A percentile compares a stretch with the other conserved stretches of the same genome.
Evolutionary conservation across 2,113 vertebrate species (phyloP).

Genomic region (Nematolebias whitei): DNA sequence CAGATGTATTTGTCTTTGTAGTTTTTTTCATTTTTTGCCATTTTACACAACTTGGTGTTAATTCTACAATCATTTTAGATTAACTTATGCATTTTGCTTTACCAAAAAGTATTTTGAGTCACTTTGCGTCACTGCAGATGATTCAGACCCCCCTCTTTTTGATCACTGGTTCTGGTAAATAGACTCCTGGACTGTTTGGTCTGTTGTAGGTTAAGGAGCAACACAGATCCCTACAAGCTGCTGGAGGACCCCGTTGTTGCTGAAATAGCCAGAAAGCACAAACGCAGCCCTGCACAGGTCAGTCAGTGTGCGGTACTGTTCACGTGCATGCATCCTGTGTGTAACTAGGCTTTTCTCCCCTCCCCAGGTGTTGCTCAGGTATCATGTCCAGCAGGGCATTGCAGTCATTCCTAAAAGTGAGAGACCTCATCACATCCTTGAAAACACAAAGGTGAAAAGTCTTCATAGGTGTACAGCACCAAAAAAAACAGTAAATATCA

Average conservation of each 20-base stretch:
- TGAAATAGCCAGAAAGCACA: slow-evolving; percentile 67
- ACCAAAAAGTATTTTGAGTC: too few relatives aligned
- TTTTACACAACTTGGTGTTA: too few relatives aligned
- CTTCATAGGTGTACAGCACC: not conserved
- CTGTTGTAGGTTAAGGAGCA: slow-evolving; percentile 52
- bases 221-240: slow-evolving; percentile 70
- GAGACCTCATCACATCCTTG: slow-evolving; percentile 78
- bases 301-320: not conserved
- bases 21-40: not conserved
- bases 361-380: slow-evolving; percentile 76
- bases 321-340: not conserved
- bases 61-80: too few relatives aligned
- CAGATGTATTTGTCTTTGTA: too few relatives aligned
- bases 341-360: not conserved
- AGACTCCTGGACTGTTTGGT: not conserved
- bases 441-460: slow-evolving; percentile 80
- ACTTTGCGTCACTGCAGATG: not conserved
- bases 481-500: not conserved
- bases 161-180: too few relatives aligned
- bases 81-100: too few relatives aligned
- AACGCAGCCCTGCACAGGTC: slow-evolving; percentile 75
- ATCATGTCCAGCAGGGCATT: slow-evolving; percentile 78
- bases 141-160: not conserved
- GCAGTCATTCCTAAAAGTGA: slow-evolving; percentile 80
- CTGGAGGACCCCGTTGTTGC: slow-evolving; percentile 72